Conservation (phyloP, 2,888 invertebrate species). For the Hyalella azteca region DNA sequence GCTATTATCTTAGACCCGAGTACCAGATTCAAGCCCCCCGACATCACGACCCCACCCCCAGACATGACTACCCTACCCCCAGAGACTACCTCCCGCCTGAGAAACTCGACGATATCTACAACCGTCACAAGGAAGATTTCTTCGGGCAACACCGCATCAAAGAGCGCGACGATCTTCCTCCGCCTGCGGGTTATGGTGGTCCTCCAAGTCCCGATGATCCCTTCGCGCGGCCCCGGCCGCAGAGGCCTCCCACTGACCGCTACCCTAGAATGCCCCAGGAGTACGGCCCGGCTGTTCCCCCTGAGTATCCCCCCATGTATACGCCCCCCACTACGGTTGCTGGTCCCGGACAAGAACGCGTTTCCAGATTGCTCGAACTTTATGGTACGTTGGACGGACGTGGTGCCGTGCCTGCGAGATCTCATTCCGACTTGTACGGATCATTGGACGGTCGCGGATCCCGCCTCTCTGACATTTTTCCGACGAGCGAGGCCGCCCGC, state of each 20-base stretch:
- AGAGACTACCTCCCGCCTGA: slow-evolving; percentile 54
- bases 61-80: slow-evolving; percentile 54
- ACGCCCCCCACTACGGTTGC: slow-evolving; percentile 44
- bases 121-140: slow-evolving; percentile 56
- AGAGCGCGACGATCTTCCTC: slow-evolving; percentile 54
- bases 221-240: slow-evolving; percentile 51
- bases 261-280: slow-evolving; percentile 26
- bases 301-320: slow-evolving; percentile 12
- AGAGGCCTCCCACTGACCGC: slow-evolving; percentile 50
- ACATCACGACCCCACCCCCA: slow-evolving; percentile 49
- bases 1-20: slow-evolving; percentile 55
- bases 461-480: slow-evolving; percentile 56
- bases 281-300: slow-evolving; percentile 18
- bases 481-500: slow-evolving; percentile 50
- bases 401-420: slow-evolving; percentile 47
- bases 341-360: slow-evolving; percentile 48
- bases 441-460: slow-evolving; percentile 54
- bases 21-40: slow-evolving; percentile 46
- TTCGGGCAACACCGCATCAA: slow-evolving; percentile 50
- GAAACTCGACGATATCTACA: slow-evolving; percentile 54
- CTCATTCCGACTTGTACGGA: slow-evolving; percentile 54
- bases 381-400: slow-evolving; percentile 51
- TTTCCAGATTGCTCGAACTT: slow-evolving; percentile 53
- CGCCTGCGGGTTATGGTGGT: slow-evolving; percentile 41
- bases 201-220: slow-evolving; percentile 55